Base-by-base conservation (phyloP, 2,888 invertebrate genomes). In the Cheilosia vernalis region DNA sequence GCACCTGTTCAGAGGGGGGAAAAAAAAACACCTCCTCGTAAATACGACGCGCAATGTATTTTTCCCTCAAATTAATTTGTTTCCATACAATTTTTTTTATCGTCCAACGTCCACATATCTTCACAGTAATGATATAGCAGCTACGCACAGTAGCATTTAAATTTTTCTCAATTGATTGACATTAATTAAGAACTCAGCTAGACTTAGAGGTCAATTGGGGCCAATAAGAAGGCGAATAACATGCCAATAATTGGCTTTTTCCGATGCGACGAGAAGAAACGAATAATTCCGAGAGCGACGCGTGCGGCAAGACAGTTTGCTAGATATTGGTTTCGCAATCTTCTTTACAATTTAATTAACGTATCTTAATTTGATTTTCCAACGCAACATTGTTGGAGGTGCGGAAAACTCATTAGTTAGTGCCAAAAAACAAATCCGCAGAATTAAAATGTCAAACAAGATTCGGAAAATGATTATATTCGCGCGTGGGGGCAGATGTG, bases 141-240 rank as follows among this genome's bases (percentile, higher is more conserved):
- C 33, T 27, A 30, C 42, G 42, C 53, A 77, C 70, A 19, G 63
- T 42, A 84, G 27, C 69, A 66, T 80, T 76, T 74, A 53, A 60
- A 70, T 73, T 64, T 37, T 24, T 69, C 53, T 61, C 74, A 84
- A 84, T 80, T 84, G 84, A 84, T 84, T 84, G 84, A 80, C 84
- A 66, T 80, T 84, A 84, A 84, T 84, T 76, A 80, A 84, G 84
- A 66, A 60, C 80, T 76, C 84, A 60, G 70, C 64, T 70, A 74
- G 70, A 74, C 84, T 74, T 74, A n/a, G 70, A 60, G 82, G 83
- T 87, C 83, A 87, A 87, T 87, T 87, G 87, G 63, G 83, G 73
- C 47, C 83, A 87, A 87, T 83, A 61, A 70, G 42, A 87, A 87
- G 67, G 83, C 79, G 79, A 87, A 83, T 72, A 87, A 76, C 82